Base-by-base conservation (phyloP, 2,888 invertebrate species). In the Gnatocerus cornutus region DNA sequence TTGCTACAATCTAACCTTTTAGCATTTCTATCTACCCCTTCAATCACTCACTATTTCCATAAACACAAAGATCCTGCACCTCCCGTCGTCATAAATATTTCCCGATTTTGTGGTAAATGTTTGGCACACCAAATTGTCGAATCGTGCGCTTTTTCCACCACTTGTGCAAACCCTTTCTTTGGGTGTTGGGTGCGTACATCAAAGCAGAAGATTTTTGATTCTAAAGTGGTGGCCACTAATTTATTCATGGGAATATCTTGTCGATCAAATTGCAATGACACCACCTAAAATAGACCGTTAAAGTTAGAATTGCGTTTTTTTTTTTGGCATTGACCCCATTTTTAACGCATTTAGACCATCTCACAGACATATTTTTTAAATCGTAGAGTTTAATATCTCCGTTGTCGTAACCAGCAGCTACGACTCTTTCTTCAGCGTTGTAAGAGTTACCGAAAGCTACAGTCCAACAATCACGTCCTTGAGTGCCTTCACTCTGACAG, bases 161-260 rank as follows among this genome's bases (percentile, higher is more conserved):
- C 87, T 80, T 88, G 89, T 2, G 95, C 90, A 84, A 95, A 98
- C 2, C 97, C 97, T 83, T 94, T 94, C 53, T 90, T 91, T 0
- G 93, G 91, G 85, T 97, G 95, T 76, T 95, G 93, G 0, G 96
- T 96, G 75, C 95, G 89, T 73, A 97, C 88, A 82, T 98, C 97
- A 81, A 93, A 98, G 0, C 97, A 90, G 81, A 93, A 92, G 69
- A 98, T 91, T 74, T 95, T 96, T 0, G 96, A 94, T 83, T 98
- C 97, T 4, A 98, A 85, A 0, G 97, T 96, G 0, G 97, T 95
- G 0, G 93, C 96, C 0, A 94, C 93, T 76, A 98, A 84, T 86
- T 98, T 98, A 83, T 98, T 98, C 96, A 98, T 97, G 69, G 91
- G 89, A 79, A 98, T 98, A 80, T 97, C 96, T 81, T 92, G 93